A percentile compares a stretch with the other conserved stretches of the same genome.
Evolutionary conservation across 2,888 invertebrate species (phyloP).

Genomic region (Volucella inanis): DNA sequence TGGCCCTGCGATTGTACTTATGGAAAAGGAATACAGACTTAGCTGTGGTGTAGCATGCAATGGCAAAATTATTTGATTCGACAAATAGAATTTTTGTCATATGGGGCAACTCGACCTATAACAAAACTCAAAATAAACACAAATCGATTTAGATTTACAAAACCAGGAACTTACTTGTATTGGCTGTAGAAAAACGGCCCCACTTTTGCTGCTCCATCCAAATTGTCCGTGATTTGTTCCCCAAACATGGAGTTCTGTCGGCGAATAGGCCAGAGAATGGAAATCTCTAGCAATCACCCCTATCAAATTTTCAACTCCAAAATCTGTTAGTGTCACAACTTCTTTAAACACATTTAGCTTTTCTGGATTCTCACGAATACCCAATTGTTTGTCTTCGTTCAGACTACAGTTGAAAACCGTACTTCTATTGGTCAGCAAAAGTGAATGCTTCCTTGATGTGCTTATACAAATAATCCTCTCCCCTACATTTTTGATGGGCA

Average conservation of each 20-base stretch:
- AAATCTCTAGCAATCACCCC: constrained; percentile 88
- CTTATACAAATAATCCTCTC: constrained; percentile 81
- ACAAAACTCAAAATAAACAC: constrained; percentile 29
- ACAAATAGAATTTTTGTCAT: constrained; percentile 78
- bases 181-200: constrained; percentile 77
- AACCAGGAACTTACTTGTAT: constrained; percentile 76
- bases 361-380: constrained; percentile 84
- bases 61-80: constrained; percentile 82
- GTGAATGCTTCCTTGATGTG: constrained; percentile 81
- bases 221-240: constrained; percentile 93
- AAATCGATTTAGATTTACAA: not conserved
- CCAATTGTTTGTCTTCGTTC: constrained; percentile 87
- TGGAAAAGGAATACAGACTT: constrained; percentile 79
- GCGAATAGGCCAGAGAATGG: constrained; percentile 89
- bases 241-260: constrained; percentile 88
- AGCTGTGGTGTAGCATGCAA: constrained; percentile 78
- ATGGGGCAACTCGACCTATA: constrained; percentile 78
- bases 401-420: constrained; percentile 85
- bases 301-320: constrained; percentile 82
- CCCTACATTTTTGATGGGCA: constrained; percentile 78
- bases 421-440: constrained; percentile 80
- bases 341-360: constrained; percentile 81
- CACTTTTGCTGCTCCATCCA: constrained; percentile 83
- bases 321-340: constrained; percentile 79
- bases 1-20: constrained; percentile 78